Percentiles rank a stretch among this genome's conserved stretches.
Conservation (phyloP, 1,140 invertebrate genomes). For the Galendromus occidentalis region DNA sequence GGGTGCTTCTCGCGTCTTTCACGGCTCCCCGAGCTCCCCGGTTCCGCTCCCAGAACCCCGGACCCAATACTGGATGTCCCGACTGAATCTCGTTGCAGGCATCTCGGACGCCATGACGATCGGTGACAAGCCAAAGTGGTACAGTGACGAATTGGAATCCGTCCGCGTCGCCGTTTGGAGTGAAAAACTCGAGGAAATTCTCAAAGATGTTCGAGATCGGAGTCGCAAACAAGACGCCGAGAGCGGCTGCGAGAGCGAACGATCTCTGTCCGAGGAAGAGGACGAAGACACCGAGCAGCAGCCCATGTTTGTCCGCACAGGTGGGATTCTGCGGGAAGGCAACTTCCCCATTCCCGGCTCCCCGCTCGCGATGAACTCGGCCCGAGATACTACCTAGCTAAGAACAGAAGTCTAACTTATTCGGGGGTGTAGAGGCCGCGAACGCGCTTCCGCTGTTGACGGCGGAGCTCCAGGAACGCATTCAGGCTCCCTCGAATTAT, state of each 20-base stretch:
- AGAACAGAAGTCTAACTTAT: no score
- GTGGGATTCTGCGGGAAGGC: no score
- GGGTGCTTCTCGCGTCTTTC: not conserved
- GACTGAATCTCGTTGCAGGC: not conserved
- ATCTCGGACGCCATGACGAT: slow-evolving; percentile 32
- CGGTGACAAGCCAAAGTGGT: slow-evolving; percentile 92
- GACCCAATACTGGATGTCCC: no score
- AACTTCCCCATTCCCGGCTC: no score
- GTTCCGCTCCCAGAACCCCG: no score
- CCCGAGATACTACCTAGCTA: no score
- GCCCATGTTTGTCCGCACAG: slow-evolving; percentile 6
- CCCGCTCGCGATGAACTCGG: no score
- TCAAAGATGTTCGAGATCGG: not conserved
- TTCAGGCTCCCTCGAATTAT: not conserved
- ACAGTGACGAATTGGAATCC: slow-evolving; percentile 57
- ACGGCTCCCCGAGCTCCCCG: no score
- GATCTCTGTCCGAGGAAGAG: not conserved
- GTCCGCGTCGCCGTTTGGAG: slow-evolving; percentile 82
- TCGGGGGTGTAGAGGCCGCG: no score
- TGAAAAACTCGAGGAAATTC: slow-evolving; percentile 26
- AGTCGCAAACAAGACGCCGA: slow-evolving; percentile 7
- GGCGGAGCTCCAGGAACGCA: no score
- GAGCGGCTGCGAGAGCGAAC: slow-evolving; percentile 1
- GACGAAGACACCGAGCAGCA: not conserved
- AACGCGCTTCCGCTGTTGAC: no score